Percentiles rank a stretch among this genome's conserved stretches.
Evolutionary conservation across 2,888 invertebrate species (phyloP).

Genomic region (Elegia similella): DNA sequence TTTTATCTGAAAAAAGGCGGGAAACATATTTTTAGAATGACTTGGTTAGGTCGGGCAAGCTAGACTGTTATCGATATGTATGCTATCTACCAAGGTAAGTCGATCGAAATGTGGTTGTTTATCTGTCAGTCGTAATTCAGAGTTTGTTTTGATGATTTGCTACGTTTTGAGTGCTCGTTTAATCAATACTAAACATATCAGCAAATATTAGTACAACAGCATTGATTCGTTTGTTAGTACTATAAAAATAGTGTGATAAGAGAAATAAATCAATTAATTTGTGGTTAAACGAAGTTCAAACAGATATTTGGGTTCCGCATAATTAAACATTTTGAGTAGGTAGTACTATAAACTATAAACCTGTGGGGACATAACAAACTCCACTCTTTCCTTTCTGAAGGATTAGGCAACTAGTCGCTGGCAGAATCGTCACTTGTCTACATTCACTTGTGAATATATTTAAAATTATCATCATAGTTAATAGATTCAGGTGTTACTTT

Average conservation of each 20-base stretch:
- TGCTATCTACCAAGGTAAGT: not conserved
- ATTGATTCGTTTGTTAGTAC: slow-evolving; percentile 31
- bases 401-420: too few relatives aligned
- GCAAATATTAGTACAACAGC: slow-evolving; percentile 49
- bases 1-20: slow-evolving; percentile 41
- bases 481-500: too few relatives aligned
- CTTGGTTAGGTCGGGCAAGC: slow-evolving; percentile 22
- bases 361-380: too few relatives aligned
- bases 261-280: slow-evolving; percentile 10
- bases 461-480: too few relatives aligned
- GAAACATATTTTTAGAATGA: slow-evolving; percentile 43
- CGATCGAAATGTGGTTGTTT: slow-evolving; percentile 39
- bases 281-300: not conserved
- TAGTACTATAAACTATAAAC: too few relatives aligned
- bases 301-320: not conserved
- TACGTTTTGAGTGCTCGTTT: slow-evolving; percentile 48
- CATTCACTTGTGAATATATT: too few relatives aligned
- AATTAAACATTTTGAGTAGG: too few relatives aligned
- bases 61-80: not conserved
- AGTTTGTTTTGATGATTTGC: slow-evolving; percentile 59
- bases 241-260: slow-evolving; percentile 9
- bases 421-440: too few relatives aligned
- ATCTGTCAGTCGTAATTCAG: slow-evolving; percentile 41
- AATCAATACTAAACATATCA: slow-evolving; percentile 52
- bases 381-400: too few relatives aligned